Conservation (phyloP, 35 echinoderm and acorn worm genomes). For the Amphiura filiformis region DNA sequence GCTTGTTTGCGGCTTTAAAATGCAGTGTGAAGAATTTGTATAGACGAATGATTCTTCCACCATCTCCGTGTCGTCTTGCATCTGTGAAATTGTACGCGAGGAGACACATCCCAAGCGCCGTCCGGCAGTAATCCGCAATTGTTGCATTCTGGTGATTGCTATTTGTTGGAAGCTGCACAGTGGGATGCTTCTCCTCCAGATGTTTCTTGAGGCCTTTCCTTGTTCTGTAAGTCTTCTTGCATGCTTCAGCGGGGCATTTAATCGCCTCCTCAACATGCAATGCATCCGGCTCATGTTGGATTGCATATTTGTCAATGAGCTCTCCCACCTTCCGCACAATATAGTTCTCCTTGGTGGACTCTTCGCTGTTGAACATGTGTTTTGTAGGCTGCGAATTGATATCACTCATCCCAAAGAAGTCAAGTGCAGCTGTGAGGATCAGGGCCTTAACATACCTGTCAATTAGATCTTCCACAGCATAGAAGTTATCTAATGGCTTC, state of each 20-base stretch:
- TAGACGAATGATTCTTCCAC: conserved; percentile 35
- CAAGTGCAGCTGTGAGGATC: conserved; percentile 17
- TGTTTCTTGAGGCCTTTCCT: conserved; percentile 14
- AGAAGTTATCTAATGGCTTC: conserved; percentile 37
- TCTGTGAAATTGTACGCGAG: conserved; percentile 48
- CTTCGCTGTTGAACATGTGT: background rate
- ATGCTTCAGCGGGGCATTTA: background rate
- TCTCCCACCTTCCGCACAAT: background rate
- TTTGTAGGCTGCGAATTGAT: conserved; percentile 16
- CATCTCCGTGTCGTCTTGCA: conserved; percentile 57
- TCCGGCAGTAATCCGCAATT: conserved; percentile 39
- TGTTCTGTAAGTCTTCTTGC: conserved; percentile 22
- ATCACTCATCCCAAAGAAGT: conserved; percentile 38
- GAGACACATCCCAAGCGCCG: conserved; percentile 35
- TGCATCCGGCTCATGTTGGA: conserved; percentile 12
- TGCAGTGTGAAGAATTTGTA: conserved; percentile 52
- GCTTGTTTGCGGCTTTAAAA: conserved; percentile 39
- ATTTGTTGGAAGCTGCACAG: background rate
- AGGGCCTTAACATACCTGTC: conserved; percentile 24
- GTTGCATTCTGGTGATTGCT: background rate
- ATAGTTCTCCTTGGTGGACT: background rate
- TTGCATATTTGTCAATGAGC: conserved; percentile 24
- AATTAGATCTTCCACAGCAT: conserved; percentile 32
- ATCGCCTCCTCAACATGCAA: background rate
- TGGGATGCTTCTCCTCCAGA: conserved; percentile 10